Evolutionary conservation across 2,797 vertebrate genomes (phyloP).

Genomic region (Harpagifer antarcticus): DNA sequence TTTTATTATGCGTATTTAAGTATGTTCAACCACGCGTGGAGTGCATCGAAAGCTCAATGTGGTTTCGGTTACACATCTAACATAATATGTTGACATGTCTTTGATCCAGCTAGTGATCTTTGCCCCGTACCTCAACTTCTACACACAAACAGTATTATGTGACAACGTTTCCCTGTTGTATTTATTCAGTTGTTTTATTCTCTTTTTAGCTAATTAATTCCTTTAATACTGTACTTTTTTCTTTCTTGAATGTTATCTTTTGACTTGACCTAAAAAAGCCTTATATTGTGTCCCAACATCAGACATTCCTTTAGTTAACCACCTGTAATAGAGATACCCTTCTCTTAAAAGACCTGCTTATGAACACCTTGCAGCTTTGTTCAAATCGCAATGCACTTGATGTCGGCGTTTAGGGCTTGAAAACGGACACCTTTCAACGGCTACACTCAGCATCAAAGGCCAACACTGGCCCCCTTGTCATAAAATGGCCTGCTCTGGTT

Average conservation of each 20-base stretch:
- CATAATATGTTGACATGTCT: slow-evolving; percentile 34
- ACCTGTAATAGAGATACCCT: slow-evolving; percentile 63
- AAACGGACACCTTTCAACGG: slow-evolving; percentile 81
- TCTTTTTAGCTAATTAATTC: slow-evolving; percentile 1
- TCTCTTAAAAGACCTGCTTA: slow-evolving; percentile 58
- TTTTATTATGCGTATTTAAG: slow-evolving; percentile 56
- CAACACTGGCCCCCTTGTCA: slow-evolving; percentile 71
- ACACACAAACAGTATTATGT: slow-evolving; percentile 19
- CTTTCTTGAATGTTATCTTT: slow-evolving; percentile 28
- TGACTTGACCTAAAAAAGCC: slow-evolving; percentile 15
- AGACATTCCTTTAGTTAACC: slow-evolving; percentile 48
- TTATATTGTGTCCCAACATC: slow-evolving; percentile 28
- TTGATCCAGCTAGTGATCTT: slow-evolving; percentile 23
- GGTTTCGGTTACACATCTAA: slow-evolving; percentile 51
- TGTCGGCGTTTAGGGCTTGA: slow-evolving; percentile 70
- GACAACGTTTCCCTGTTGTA: slow-evolving; percentile 18
- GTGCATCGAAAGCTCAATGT: slow-evolving; percentile 43
- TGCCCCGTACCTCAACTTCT: slow-evolving; percentile 45
- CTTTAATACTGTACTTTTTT: slow-evolving; percentile 3
- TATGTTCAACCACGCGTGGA: slow-evolving; percentile 41
- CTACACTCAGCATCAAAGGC: slow-evolving; percentile 80
- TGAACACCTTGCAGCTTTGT: slow-evolving; percentile 65
- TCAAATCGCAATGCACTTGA: slow-evolving; percentile 70
- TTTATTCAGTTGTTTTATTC: slow-evolving; percentile 8
- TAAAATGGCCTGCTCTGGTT: slow-evolving; percentile 76